phyloP scores from a whole-genome alignment of 2,888 invertebrate species.

The Apamea monoglypha region DNA sequence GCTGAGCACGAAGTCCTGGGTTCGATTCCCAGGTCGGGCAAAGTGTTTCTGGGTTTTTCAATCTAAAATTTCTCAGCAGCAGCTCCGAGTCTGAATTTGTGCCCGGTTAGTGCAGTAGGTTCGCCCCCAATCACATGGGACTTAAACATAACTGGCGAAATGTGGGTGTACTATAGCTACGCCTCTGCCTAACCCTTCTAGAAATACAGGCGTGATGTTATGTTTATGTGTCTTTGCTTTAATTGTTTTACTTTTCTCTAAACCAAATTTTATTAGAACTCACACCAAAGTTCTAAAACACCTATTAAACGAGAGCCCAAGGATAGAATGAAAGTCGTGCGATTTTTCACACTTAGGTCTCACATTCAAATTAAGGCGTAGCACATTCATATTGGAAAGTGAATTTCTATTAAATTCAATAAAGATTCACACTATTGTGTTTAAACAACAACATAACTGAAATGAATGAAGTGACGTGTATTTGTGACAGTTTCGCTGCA shows the following conservation, averaged over 20 bases:
- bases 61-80: background rate
- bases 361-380: conserved; percentile 28
- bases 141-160: background rate
- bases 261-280: conserved; percentile 10
- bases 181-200: background rate
- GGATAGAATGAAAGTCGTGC: conserved; percentile 6
- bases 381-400: conserved; percentile 54
- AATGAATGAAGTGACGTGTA: conserved; percentile 38
- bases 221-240: background rate
- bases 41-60: background rate
- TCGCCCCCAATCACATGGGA: background rate
- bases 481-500: conserved; percentile 48
- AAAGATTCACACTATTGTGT: conserved; percentile 58
- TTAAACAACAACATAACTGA: conserved; percentile 34
- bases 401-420: conserved; percentile 41
- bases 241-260: background rate
- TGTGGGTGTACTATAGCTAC: background rate
- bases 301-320: background rate
- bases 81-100: background rate
- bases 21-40: background rate
- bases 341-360: conserved; percentile 45
- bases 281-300: background rate
- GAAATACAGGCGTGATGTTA: background rate
- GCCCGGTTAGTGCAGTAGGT: background rate
- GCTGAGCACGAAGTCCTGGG: no score